Evolutionary conservation across 35 echinoderm and acorn worm species (phyloP), one percentile per base, ranked within the genome.

Genomic region (Lytechinus variegatus): DNA sequence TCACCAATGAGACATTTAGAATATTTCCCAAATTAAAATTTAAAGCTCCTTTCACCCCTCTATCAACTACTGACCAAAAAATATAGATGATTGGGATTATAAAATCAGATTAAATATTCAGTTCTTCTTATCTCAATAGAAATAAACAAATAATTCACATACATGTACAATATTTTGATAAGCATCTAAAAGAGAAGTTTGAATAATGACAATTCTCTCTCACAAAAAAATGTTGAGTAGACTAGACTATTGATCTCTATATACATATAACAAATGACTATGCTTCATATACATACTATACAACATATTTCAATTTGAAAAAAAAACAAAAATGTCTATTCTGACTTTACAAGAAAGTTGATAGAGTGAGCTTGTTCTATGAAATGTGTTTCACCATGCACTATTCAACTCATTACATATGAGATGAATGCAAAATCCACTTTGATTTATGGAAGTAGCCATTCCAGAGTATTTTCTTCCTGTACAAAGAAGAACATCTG

Each of bases 181-280:
- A 5, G 55, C 5, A 72, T 72, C 16, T 72, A 72, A 72, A 24
- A 72, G 19, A 79, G 66, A 79, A 79, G 14, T 79, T 5, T 79
- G 66, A 79, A 79, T 24, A 71, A 16, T 19, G 1, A 71, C 24
- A 79, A 79, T 79, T 4, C 7, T 24, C 19, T 79, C n/a, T 7
- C 5, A 16, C n/a, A 79, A 79, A 79, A 58, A 79, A 79, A 60
- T 60, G 57, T 16, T 12, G 57, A 19, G 66, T 16, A 79, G 66
- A 3, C 66, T 79, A 79, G 19, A 79, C 19, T n/a, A 7, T 79
- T 79, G 66, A 7, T n/a, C 66, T 79, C 66, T 79, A 79, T 79
- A 79, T 79, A 79, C 66, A 79, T 79, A 79, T 79, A 79, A 79
- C 66, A 24, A 79, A 16, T 79, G 66, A 79, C 66, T 79, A 79